Conservation (phyloP, 2,113 vertebrate genomes). For the Ovibos moschatus region DNA sequence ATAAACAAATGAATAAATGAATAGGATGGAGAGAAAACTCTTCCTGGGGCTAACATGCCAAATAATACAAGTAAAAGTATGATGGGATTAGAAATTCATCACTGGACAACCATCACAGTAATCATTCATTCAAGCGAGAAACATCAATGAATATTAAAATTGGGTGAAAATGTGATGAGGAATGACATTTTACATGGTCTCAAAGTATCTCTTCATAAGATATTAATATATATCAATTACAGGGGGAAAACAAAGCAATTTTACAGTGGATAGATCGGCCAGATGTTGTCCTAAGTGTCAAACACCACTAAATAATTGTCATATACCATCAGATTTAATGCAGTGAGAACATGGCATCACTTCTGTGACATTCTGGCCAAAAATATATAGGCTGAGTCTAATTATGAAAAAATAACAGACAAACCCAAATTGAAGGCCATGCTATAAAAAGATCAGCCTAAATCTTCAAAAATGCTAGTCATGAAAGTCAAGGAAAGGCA, state of each 20-base stretch:
- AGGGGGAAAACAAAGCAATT: neutral
- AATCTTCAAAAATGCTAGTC: conserved; percentile 28
- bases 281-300: neutral
- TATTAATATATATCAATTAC: neutral
- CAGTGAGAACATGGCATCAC: neutral
- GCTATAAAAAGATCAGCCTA: neutral
- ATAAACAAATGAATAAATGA: conserved; percentile 11
- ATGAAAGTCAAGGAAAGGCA: neutral
- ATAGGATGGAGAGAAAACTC: neutral
- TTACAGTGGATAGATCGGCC: neutral
- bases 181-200: neutral
- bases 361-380: neutral
- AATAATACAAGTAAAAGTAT: conserved; percentile 37
- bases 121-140: conserved; percentile 23
- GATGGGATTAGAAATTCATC: neutral
- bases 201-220: neutral
- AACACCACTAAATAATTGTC: neutral
- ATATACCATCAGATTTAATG: neutral
- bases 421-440: conserved; percentile 31
- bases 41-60: neutral
- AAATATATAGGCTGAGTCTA: conserved; percentile 15
- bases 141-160: neutral
- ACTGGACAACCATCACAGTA: neutral
- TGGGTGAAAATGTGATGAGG: conserved; percentile 4
- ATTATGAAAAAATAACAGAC: conserved; percentile 22